Evolutionary conservation across 2,888 invertebrate genomes (phyloP).

Genomic region (Pegoplata infirma): DNA sequence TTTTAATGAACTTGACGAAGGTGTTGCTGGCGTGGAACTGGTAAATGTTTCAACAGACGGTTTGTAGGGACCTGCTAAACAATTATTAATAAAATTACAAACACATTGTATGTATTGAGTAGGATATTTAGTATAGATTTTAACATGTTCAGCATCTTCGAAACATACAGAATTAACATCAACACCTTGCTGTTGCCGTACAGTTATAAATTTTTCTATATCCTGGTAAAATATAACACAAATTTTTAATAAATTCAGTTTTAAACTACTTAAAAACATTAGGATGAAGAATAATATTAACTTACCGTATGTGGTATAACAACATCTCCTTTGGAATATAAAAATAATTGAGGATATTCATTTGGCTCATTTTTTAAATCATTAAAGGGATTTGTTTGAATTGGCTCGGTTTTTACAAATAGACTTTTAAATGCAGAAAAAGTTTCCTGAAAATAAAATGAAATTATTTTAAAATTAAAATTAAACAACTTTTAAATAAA

Average conservation of each 20-base stretch:
- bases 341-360: conserved; percentile 84
- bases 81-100: conserved; percentile 81
- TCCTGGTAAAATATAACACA: conserved; percentile 77
- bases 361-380: conserved; percentile 81
- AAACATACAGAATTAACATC: conserved; percentile 82
- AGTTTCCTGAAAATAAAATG: conserved; percentile 74
- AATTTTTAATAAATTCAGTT: too few relatives aligned
- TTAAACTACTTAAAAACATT: too few relatives aligned
- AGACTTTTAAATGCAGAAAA: conserved; percentile 76
- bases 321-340: conserved; percentile 85
- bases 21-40: conserved; percentile 44
- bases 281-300: conserved; percentile 24
- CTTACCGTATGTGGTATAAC: conserved; percentile 82
- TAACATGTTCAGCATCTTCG: conserved; percentile 86
- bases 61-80: conserved; percentile 75
- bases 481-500: too few relatives aligned
- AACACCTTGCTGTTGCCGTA: conserved; percentile 81
- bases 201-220: conserved; percentile 83
- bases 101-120: conserved; percentile 82
- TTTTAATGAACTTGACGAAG: conserved; percentile 56
- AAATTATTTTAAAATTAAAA: neutral
- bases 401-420: conserved; percentile 75
- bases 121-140: conserved; percentile 83
- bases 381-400: conserved; percentile 81
- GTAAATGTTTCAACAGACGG: conserved; percentile 41